These are phyloP conservation scores for Laupala kohalensis DNA, from an alignment of 1,140 invertebrate genomes.

Conservation along the genomic window DNA sequence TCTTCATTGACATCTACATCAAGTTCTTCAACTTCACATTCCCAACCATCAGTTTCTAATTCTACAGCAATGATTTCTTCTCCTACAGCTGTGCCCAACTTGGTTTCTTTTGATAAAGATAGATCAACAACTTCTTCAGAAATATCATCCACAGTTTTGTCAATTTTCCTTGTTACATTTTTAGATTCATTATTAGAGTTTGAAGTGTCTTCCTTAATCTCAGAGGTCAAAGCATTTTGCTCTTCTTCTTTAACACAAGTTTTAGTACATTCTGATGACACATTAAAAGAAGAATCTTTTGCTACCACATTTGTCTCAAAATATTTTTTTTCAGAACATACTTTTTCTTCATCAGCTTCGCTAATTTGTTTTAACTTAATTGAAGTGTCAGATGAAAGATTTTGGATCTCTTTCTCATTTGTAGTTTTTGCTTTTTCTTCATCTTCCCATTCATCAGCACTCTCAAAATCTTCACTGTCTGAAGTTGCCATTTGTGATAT, in stretches of 20 bases:
- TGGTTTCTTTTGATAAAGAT: not conserved
- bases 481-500: constrained; percentile 45
- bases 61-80: not conserved
- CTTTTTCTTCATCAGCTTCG: not conserved
- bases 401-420: not conserved
- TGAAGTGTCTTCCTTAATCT: too few species aligned
- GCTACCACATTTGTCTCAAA: not conserved
- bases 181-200: too few species aligned
- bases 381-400: not conserved
- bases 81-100: not conserved
- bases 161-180: too few species aligned
- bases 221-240: too few species aligned
- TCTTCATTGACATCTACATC: not conserved
- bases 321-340: not conserved
- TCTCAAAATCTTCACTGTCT: constrained; percentile 57
- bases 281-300: not conserved
- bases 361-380: not conserved
- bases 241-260: too few species aligned
- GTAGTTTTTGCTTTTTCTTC: not conserved
- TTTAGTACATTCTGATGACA: too few species aligned
- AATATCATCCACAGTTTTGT: too few species aligned
- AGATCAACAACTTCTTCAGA: too few species aligned
- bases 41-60: constrained; percentile 23
- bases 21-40: constrained; percentile 13
- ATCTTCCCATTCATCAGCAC: constrained; percentile 39